These are phyloP conservation scores for Fratercula arctica DNA, from an alignment of 2,797 vertebrate species.

Conservation along the genomic window DNA sequence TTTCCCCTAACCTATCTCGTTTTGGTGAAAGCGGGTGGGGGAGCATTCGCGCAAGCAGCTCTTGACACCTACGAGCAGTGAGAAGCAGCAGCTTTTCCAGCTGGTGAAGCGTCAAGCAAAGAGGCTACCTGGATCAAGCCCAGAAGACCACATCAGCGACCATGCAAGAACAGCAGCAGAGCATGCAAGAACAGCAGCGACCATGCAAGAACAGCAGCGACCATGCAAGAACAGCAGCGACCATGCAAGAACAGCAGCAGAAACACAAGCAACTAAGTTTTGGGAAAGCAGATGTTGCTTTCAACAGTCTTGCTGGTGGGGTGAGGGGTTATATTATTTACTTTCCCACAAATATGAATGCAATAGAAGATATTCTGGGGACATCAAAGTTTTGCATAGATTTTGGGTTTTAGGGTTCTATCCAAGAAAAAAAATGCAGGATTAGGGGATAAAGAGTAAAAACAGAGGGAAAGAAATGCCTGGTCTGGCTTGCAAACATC, in stretches of 20 bases:
- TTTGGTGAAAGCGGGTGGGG: background rate
- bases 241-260: background rate
- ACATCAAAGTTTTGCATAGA: background rate
- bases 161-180: no score
- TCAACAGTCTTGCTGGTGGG: background rate
- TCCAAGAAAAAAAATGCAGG: background rate
- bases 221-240: background rate
- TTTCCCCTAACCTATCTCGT: background rate
- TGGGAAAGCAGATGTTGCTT: background rate
- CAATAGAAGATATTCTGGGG: background rate
- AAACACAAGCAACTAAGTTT: background rate
- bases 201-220: background rate
- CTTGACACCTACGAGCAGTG: background rate
- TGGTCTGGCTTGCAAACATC: background rate
- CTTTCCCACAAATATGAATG: background rate
- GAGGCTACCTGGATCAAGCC: background rate
- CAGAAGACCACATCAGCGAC: background rate
- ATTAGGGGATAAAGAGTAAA: background rate
- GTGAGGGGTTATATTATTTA: background rate
- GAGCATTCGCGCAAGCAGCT: background rate
- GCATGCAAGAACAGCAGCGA: no score
- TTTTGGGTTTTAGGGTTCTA: background rate
- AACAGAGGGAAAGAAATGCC: background rate
- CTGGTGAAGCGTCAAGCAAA: fast-evolving
- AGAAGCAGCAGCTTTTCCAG: background rate